phyloP scores from a whole-genome alignment of 2,113 vertebrate genomes.

The Tetraodon nigroviridis region DNA sequence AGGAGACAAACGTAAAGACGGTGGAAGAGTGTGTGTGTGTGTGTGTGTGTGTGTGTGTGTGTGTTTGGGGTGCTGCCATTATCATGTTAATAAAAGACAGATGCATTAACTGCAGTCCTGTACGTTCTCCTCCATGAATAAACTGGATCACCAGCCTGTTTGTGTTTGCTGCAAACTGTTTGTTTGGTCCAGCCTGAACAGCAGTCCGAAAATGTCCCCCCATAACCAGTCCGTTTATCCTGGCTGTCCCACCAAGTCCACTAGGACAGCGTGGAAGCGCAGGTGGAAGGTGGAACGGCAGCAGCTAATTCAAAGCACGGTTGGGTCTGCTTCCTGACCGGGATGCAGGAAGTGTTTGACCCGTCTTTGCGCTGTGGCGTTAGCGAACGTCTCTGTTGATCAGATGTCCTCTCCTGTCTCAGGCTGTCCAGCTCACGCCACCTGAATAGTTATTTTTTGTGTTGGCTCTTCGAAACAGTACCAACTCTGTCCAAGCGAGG shows the following conservation, averaged over 20 bases:
- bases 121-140: conserved; percentile 4
- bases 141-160: neutral
- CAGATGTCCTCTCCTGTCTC: neutral
- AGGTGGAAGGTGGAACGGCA: no score
- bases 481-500: conserved; percentile 83
- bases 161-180: neutral
- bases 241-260: no score
- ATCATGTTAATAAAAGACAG: conserved; percentile 45
- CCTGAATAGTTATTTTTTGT: conserved; percentile 76
- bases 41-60: conserved; percentile 11
- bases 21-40: conserved; percentile 19
- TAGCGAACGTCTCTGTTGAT: neutral
- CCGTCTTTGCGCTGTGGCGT: neutral
- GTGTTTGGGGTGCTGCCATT: conserved; percentile 18
- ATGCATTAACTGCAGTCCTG: conserved; percentile 37
- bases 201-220: neutral
- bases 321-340: no score
- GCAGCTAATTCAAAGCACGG: no score
- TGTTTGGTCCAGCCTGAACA: neutral
- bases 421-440: conserved; percentile 78
- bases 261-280: neutral
- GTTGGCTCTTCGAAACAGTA: conserved; percentile 78
- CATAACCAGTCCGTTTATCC: neutral
- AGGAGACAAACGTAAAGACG: conserved; percentile 17
- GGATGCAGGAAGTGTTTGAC: neutral